Evolutionary conservation across 1,140 invertebrate genomes (phyloP).

Genomic region (Drosophila mojavensis): DNA sequence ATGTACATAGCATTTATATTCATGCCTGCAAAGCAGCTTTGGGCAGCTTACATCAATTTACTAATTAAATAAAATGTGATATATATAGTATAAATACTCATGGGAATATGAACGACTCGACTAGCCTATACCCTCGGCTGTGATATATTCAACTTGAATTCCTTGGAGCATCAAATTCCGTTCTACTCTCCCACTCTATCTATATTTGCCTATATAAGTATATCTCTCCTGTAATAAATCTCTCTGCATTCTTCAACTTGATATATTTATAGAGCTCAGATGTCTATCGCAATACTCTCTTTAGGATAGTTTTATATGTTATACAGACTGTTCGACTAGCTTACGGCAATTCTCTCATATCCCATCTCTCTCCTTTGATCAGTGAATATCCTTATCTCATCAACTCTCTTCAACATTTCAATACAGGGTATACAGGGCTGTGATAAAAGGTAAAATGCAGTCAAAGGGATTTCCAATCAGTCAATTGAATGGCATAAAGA

Average conservation of each 20-base stretch:
- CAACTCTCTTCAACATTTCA: background rate
- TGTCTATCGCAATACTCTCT: too few relatives aligned
- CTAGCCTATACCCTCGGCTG: background rate
- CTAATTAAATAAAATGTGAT: slow-evolving; percentile 10
- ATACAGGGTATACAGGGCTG: background rate
- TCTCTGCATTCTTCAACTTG: too few relatives aligned
- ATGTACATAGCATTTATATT: background rate
- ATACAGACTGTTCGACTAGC: too few relatives aligned
- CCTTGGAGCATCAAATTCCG: too few relatives aligned
- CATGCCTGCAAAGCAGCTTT: background rate
- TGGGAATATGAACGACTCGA: background rate
- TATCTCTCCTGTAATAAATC: too few relatives aligned
- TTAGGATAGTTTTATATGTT: too few relatives aligned
- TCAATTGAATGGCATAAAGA: background rate
- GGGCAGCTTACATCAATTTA: slow-evolving; percentile 1
- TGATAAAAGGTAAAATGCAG: background rate
- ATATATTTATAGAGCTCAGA: too few relatives aligned
- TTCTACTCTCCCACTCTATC: background rate
- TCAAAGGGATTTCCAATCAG: slow-evolving; percentile 4
- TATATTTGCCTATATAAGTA: too few relatives aligned
- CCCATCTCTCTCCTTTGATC: too few relatives aligned
- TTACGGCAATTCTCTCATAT: too few relatives aligned
- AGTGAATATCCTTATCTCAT: too few relatives aligned
- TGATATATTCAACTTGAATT: too few relatives aligned
- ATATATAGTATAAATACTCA: background rate